phyloP scores from a whole-genome alignment of 2,888 invertebrate genomes.

The Metalampra italica region DNA sequence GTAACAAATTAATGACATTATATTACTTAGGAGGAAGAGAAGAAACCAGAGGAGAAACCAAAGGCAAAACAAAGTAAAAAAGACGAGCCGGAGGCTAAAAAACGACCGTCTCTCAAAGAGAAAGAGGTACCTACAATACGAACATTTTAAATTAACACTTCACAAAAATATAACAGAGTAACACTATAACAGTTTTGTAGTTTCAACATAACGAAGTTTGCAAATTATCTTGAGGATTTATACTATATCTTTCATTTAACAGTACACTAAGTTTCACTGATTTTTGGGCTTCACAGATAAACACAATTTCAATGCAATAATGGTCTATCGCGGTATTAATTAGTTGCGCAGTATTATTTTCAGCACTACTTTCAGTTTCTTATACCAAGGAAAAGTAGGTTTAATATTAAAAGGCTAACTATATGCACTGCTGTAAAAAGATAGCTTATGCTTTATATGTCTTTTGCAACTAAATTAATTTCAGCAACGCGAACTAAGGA shows the following conservation, averaged over 20 bases:
- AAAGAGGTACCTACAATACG: constrained; percentile 49
- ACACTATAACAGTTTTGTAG: constrained; percentile 18
- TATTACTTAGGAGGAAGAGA: constrained; percentile 57
- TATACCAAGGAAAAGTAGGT: constrained; percentile 17
- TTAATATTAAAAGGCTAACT: constrained; percentile 17
- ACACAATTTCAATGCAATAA: constrained; percentile 24
- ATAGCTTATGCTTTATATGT: constrained; percentile 42
- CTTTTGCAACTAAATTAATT: constrained; percentile 11
- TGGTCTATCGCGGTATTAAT: constrained; percentile 29
- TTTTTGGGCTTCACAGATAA: constrained; percentile 16
- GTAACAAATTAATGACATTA: neutral
- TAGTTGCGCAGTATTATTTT: constrained; percentile 12
- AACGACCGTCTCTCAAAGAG: constrained; percentile 66
- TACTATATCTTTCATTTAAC: constrained; percentile 21
- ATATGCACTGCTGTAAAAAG: constrained; percentile 34
- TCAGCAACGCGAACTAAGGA: constrained; percentile 9
- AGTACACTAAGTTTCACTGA: constrained; percentile 28
- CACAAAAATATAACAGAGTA: constrained; percentile 25
- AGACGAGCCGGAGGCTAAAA: constrained; percentile 60
- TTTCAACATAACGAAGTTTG: constrained; percentile 22
- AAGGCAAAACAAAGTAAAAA: constrained; percentile 61
- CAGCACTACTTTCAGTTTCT: constrained; percentile 7
- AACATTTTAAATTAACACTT: constrained; percentile 19
- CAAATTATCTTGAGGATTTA: constrained; percentile 8
- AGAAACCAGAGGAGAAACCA: constrained; percentile 66